phyloP scores from a whole-genome alignment of 2,113 vertebrate genomes.

The Lophius piscatorius region DNA sequence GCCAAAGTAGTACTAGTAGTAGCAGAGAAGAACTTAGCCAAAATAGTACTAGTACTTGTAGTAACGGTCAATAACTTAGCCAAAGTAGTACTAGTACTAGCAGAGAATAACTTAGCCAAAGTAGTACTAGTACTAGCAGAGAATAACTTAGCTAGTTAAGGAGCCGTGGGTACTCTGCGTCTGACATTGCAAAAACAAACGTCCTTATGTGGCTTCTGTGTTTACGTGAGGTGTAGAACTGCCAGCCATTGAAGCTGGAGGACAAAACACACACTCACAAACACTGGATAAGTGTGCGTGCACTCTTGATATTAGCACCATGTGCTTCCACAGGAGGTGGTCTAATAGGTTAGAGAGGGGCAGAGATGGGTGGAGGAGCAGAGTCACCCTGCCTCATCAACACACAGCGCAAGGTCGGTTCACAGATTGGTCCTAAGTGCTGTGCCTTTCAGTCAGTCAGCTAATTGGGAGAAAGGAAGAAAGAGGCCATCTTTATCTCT shows the following conservation, averaged over 20 bases:
- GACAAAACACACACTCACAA: constrained; percentile 12
- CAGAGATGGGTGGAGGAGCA: constrained; percentile 36
- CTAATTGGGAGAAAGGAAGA: constrained; percentile 70
- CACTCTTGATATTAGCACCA: constrained; percentile 52
- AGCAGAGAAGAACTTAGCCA: no score
- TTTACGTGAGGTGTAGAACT: neutral
- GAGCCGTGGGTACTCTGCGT: no score
- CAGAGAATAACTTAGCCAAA: no score
- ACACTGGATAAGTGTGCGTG: constrained; percentile 23
- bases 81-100: no score
- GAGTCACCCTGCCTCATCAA: constrained; percentile 64
- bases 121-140: no score
- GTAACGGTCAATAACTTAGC: no score
- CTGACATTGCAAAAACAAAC: neutral
- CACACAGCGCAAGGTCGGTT: constrained; percentile 79
- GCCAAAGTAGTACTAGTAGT: no score
- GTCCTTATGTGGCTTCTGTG: no score
- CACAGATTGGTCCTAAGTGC: constrained; percentile 59
- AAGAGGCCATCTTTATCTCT: constrained; percentile 30
- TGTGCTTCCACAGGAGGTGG: constrained; percentile 71
- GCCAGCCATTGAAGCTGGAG: constrained; percentile 12
- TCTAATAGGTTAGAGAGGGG: constrained; percentile 50
- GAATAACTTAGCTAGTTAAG: no score
- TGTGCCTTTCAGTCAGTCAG: constrained; percentile 64
- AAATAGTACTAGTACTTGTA: no score